A percentile compares a stretch with the other conserved stretches of the same genome.
phyloP scores from a whole-genome alignment of 1,140 invertebrate genomes.

The Drosophila bocki region DNA sequence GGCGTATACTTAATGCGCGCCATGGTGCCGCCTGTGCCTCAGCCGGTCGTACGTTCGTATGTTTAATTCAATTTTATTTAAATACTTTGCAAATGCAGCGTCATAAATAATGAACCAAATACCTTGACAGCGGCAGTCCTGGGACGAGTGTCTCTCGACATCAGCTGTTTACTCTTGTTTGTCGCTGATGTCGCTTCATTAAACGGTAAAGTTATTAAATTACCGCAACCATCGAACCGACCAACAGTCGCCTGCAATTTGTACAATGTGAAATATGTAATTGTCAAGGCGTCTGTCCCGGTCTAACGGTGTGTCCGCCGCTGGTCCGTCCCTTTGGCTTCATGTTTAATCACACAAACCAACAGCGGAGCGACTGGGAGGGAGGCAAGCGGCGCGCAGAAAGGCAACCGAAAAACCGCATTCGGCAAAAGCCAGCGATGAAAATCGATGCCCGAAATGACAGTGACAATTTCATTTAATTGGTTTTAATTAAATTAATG shows the following conservation, averaged over 20 bases:
- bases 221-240: constrained; percentile 66
- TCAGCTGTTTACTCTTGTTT: constrained; percentile 69
- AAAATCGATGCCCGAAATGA: constrained; percentile 83
- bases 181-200: constrained; percentile 71
- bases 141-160: constrained; percentile 29
- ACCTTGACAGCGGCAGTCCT: constrained; percentile 49
- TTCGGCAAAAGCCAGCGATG: constrained; percentile 61
- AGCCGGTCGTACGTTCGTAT: constrained; percentile 1
- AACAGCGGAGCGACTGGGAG: neutral
- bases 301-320: constrained; percentile 10
- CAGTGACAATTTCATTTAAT: constrained; percentile 84
- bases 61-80: constrained; percentile 59
- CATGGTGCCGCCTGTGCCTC: constrained; percentile 13
- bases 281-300: constrained; percentile 70
- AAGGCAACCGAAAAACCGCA: constrained; percentile 68
- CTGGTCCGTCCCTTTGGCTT: constrained; percentile 36
- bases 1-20: constrained; percentile 47
- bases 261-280: constrained; percentile 81
- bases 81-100: constrained; percentile 45
- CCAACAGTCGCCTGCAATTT: constrained; percentile 73
- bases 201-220: constrained; percentile 82
- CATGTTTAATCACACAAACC: constrained; percentile 61
- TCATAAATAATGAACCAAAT: constrained; percentile 76
- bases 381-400: constrained; percentile 1
- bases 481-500: constrained; percentile 84